A percentile compares a stretch with the other conserved stretches of the same genome.
phyloP scores from a whole-genome alignment of 2,888 invertebrate species.

The Scelioninae gen. 1 region DNA sequence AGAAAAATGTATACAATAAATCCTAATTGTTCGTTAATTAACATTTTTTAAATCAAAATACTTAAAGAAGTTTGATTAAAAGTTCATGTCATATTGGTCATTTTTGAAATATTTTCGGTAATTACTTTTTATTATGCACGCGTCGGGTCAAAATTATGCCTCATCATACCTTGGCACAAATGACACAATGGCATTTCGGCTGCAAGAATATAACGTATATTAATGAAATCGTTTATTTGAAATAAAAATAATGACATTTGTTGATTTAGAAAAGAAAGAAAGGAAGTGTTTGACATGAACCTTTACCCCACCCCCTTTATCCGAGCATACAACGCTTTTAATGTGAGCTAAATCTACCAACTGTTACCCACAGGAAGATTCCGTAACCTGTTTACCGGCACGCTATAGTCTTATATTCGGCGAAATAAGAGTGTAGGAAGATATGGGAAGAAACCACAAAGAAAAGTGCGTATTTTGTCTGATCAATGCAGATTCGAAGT shows the following conservation, averaged over 20 bases:
- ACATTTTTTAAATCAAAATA: too few species aligned
- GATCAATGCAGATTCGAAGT: constrained; percentile 18
- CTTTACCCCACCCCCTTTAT: constrained; percentile 2
- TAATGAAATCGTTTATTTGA: constrained; percentile 54
- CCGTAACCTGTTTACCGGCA: constrained; percentile 67
- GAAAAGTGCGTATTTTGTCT: constrained; percentile 49
- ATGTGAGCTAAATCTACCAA: constrained; percentile 66
- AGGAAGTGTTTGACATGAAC: constrained; percentile 35
- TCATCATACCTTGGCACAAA: constrained; percentile 10
- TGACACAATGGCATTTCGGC: constrained; percentile 8
- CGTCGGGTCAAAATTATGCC: not conserved
- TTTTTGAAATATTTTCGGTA: too few species aligned
- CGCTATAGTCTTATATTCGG: constrained; percentile 66
- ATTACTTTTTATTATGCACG: not conserved
- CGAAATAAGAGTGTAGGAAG: constrained; percentile 67
- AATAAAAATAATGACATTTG: constrained; percentile 56
- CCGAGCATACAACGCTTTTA: constrained; percentile 52
- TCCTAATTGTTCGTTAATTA: too few species aligned
- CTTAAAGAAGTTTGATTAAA: too few species aligned
- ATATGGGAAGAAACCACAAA: constrained; percentile 58
- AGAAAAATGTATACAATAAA: too few species aligned
- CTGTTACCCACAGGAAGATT: constrained; percentile 70
- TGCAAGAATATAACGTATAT: not conserved
- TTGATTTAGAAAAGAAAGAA: constrained; percentile 40
- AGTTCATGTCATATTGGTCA: too few species aligned